Base-by-base conservation (phyloP, 2,113 vertebrate genomes). In the Psammodynastes pulverulentus region DNA sequence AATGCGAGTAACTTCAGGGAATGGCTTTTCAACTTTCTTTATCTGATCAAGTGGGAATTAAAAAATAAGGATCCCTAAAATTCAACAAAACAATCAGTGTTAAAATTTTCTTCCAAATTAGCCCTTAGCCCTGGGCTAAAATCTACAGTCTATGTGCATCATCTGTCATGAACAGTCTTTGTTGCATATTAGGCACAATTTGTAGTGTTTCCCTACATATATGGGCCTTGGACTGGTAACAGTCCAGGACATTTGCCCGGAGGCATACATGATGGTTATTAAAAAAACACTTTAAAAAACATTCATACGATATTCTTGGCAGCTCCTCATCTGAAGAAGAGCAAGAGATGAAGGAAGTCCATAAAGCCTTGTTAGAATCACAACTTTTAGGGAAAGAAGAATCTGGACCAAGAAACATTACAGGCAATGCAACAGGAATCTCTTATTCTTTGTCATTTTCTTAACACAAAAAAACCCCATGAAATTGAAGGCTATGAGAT, bases 1-100 rank as follows among this genome's bases (percentile, higher is more conserved):
- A 91, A 91, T 86, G 26, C 6, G 13, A 91, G 79, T 86, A 91
- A 91, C 46, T 34, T 86, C 54, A 91, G 51, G 46, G 54, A 46
- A 21, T 51, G 54, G 54, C 3, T 49, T 72, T 91, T 46, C 85
- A 91, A 39, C 53, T 49, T 87, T 53, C 53, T 34, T 91, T 39
- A 39, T 62, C 52, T 91, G 19, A 7, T 86, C 49, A 67, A 87
- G 19, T 79, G 29, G 24, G 3, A 52, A 86, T 29, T 29, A 49
- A 86, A 43, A 56, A 91, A 58, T 23, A 17, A 21, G 6, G 45
- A 34, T 21, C 67, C 49, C 54, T 87, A 52, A 15, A 72, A 34
- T 29, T 87, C n/a, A 87, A 9, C 49, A 92, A 39, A 53, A 53
- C 23, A 34, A 13, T 67, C n/a, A 56, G 6, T 43, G 15, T 43